phyloP scores from a whole-genome alignment of 1,140 invertebrate species.

The Eubasilissa regina region DNA sequence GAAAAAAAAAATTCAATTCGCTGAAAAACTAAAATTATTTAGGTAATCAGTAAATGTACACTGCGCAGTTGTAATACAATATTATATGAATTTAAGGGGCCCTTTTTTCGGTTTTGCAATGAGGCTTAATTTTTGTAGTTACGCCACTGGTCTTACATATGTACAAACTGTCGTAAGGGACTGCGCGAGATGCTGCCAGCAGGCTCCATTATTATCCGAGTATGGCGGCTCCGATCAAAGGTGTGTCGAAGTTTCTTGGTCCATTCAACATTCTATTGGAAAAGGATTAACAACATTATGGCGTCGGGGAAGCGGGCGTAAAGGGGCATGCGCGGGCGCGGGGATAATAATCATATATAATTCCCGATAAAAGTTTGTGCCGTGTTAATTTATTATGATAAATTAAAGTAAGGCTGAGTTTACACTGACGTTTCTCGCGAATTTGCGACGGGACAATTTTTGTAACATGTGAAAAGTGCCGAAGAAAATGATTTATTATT shows the following conservation, averaged over 20 bases:
- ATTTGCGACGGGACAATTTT: neutral
- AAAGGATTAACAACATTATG: conserved; percentile 44
- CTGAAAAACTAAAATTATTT: too few species aligned
- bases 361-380: conserved; percentile 49
- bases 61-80: too few species aligned
- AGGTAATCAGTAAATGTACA: too few species aligned
- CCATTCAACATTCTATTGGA: conserved; percentile 45
- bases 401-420: conserved; percentile 16
- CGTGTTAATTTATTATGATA: conserved; percentile 38
- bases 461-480: too few species aligned
- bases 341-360: conserved; percentile 40
- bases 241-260: conserved; percentile 46
- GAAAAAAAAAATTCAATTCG: too few species aligned
- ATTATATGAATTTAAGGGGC: too few species aligned
- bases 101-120: too few species aligned
- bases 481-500: too few species aligned
- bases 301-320: conserved; percentile 24
- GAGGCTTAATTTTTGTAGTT: too few species aligned
- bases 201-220: conserved; percentile 31
- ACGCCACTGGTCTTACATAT: neutral
- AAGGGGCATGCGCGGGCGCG: neutral
- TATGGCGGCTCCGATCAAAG: conserved; percentile 50
- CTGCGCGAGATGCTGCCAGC: neutral
- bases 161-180: conserved; percentile 3
- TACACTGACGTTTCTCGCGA: neutral